These are phyloP conservation scores for Anser cygnoides DNA, from an alignment of 2,113 vertebrate genomes.

Conservation along the genomic window DNA sequence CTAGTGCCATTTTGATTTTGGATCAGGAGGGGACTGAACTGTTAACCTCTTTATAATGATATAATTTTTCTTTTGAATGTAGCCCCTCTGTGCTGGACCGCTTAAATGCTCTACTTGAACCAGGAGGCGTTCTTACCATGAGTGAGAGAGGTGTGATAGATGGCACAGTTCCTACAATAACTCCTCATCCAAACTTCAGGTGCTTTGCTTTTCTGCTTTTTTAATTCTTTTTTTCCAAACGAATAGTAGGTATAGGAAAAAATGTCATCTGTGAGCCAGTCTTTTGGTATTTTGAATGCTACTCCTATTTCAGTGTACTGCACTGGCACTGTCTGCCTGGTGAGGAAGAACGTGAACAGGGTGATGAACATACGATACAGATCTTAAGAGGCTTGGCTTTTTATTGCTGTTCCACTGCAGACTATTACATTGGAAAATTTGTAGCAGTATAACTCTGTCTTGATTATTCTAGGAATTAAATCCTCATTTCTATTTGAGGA, in stretches of 20 bases:
- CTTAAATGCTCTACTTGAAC: constrained; percentile 94
- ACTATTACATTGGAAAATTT: not conserved
- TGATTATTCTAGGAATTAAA: not conserved
- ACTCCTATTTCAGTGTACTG: not conserved
- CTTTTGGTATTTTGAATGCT: not conserved
- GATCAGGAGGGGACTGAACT: not conserved
- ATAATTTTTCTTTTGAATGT: not conserved
- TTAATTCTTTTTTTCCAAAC: too few species aligned
- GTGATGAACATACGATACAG: not conserved
- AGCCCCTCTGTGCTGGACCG: constrained; percentile 97
- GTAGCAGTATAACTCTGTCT: not conserved
- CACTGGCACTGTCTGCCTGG: not conserved
- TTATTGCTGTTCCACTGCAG: not conserved
- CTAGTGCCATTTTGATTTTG: not conserved
- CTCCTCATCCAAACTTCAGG: constrained; percentile 96
- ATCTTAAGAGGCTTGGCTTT: not conserved
- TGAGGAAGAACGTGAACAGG: not conserved
- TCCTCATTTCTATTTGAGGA: not conserved
- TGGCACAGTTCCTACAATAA: constrained; percentile 85
- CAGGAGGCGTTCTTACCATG: constrained; percentile 91
- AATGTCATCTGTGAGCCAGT: not conserved
- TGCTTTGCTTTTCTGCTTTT: constrained; percentile 39
- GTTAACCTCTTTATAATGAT: not conserved
- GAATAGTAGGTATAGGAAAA: not conserved
- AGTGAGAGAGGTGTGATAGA: constrained; percentile 94